Conservation (phyloP, 2,888 invertebrate species). For the Noctua comes region DNA sequence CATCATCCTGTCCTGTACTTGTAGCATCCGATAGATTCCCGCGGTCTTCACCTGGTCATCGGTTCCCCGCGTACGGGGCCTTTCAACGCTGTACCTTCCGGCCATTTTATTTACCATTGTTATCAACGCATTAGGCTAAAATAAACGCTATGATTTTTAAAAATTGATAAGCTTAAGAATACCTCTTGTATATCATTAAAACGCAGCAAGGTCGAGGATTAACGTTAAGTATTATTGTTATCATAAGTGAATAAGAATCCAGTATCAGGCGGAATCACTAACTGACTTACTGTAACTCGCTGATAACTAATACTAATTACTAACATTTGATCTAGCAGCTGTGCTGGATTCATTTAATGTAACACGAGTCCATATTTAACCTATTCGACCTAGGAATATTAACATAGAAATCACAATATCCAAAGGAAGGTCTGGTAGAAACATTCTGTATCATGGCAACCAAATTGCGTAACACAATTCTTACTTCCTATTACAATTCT, state of each 20-base stretch:
- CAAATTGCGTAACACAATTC: background rate
- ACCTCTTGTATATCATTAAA: background rate
- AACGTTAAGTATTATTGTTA: no score
- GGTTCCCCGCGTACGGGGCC: background rate
- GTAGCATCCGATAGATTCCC: background rate
- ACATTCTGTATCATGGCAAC: background rate
- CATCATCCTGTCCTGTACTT: background rate
- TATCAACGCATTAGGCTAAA: background rate
- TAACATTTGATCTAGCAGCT: constrained; percentile 17
- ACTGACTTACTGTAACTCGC: background rate
- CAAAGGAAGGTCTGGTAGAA: background rate
- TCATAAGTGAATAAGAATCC: constrained; percentile 11
- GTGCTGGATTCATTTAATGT: background rate
- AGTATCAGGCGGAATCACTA: background rate
- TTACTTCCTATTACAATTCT: background rate
- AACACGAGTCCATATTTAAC: constrained; percentile 14
- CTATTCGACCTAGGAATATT: background rate
- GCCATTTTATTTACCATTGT: background rate
- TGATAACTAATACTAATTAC: constrained; percentile 4
- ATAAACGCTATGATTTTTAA: background rate
- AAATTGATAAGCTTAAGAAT: background rate
- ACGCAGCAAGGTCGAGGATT: background rate
- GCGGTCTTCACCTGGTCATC: background rate
- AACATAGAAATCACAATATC: background rate
- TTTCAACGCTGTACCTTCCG: background rate